Evolutionary conservation across 2,113 vertebrate species (phyloP).

Genomic region (Excalfactoria chinensis): DNA sequence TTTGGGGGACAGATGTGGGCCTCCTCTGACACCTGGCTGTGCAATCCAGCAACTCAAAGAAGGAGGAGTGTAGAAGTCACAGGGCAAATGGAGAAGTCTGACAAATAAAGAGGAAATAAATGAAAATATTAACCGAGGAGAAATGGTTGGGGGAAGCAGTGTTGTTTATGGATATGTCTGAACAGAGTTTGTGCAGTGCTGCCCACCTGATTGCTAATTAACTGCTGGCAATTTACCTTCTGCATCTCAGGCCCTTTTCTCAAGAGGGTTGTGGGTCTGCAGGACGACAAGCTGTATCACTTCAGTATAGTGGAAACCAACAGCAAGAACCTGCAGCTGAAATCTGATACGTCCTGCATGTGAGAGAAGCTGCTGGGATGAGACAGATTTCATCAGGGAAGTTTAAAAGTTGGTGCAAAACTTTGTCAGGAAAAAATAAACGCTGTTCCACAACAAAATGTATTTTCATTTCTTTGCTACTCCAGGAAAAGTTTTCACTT

Average conservation of each 20-base stretch:
- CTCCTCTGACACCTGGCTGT: not conserved
- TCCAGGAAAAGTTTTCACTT: not conserved
- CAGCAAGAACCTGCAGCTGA: not conserved
- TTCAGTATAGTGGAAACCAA: not conserved
- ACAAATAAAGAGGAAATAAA: not conserved
- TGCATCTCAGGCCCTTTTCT: not conserved
- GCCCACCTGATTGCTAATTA: not conserved
- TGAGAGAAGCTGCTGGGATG: not conserved
- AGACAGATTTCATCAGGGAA: not conserved
- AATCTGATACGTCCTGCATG: accelerated
- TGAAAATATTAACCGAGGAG: accelerated
- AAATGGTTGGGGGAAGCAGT: not conserved
- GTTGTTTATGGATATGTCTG: not conserved
- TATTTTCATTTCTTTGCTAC: not conserved
- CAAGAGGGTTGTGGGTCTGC: not conserved
- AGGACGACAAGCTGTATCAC: too few relatives aligned
- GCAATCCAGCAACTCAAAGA: not conserved
- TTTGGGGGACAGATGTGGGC: not conserved
- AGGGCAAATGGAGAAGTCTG: not conserved
- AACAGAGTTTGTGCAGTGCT: not conserved
- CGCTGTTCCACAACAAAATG: not conserved
- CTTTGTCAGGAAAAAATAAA: not conserved
- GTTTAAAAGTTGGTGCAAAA: not conserved
- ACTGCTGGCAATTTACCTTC: not conserved
- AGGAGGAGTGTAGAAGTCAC: not conserved